phyloP scores from a whole-genome alignment of 2,797 vertebrate species.

The Neosalanx taihuensis region DNA sequence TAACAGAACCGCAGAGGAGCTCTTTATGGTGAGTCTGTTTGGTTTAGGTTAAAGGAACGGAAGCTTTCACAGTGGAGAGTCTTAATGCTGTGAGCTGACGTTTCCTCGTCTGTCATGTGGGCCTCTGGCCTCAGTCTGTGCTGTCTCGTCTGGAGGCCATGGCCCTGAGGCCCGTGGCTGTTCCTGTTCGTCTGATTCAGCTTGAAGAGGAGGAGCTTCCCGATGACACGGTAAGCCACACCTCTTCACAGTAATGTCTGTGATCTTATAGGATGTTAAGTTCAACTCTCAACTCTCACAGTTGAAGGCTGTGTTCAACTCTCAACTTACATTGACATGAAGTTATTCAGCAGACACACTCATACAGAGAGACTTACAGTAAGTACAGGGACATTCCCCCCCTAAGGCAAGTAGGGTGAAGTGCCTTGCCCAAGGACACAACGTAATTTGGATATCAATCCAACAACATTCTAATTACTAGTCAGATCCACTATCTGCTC shows the following conservation, averaged over 20 bases:
- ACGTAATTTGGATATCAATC: no score
- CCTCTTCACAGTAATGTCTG: neutral
- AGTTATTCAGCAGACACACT: no score
- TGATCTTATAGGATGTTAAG: neutral
- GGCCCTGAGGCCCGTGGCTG: conserved; percentile 72
- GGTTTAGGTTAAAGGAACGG: neutral
- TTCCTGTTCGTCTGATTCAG: conserved; percentile 76
- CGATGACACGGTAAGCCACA: conserved; percentile 73
- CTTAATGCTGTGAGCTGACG: no score
- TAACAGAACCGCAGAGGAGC: conserved; percentile 74
- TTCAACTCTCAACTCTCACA: neutral
- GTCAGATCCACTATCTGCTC: no score
- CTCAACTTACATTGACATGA: no score
- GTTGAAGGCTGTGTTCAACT: neutral
- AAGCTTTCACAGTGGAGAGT: neutral
- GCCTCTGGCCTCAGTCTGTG: conserved; percentile 69
- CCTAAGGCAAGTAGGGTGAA: no score
- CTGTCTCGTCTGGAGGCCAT: conserved; percentile 78
- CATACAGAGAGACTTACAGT: no score
- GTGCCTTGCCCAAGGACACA: no score
- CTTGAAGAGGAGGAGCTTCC: conserved; percentile 67
- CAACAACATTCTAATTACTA: no score
- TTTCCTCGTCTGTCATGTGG: neutral
- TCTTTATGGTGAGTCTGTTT: conserved; percentile 72
- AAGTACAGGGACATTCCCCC: no score